Base-by-base conservation (phyloP, 1,140 invertebrate genomes). In the Leucophenga varia region DNA sequence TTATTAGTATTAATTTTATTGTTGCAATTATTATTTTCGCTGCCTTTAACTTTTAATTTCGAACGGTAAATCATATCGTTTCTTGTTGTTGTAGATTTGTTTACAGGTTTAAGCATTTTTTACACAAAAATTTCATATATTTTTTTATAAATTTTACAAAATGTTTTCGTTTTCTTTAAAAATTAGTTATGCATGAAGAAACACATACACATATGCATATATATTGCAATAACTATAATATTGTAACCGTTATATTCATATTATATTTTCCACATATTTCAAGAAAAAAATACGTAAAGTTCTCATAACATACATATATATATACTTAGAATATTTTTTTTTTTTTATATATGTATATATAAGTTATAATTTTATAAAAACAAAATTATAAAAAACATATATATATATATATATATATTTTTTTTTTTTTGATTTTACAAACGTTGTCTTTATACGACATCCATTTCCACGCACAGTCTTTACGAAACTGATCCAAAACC, bases 51-150 rank as follows among this genome's bases (percentile, higher is more conserved):
- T 57, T 68, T 67, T 45, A 67, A 47, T 52, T 67, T 67, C 46
- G 64, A 59, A 59, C 67, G 68, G 51, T 67, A 63, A 47, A 25
- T 6, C 22, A 25, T 25, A 25, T 25, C 22, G 22, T 25, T 25
- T 6, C 5, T 25, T 25, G 10, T 25, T 25, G 22, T 25, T 18
- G 54, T 43, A 37, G 57, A 42, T 54, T 68, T 68, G 54, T 65
- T 67, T 56, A 55, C 55, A 51, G 63, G 59, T 61, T 68, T 68
- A 45, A 68, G 64, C 63, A 67, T 67, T 59, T 65, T 14, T 64
- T 61, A 35, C 37, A 22, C 43, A 4, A 4, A n/a, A 6, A 9
- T 9, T 34, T 34, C 31, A n/a, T 34, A 8, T 40, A 31, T 38
- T 39, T 45, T 54, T 47, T 47, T 28, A n/a, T n/a, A n/a, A n/a